These are phyloP conservation scores for Natator depressus DNA, from an alignment of 2,113 vertebrate species.

Conservation along the genomic window DNA sequence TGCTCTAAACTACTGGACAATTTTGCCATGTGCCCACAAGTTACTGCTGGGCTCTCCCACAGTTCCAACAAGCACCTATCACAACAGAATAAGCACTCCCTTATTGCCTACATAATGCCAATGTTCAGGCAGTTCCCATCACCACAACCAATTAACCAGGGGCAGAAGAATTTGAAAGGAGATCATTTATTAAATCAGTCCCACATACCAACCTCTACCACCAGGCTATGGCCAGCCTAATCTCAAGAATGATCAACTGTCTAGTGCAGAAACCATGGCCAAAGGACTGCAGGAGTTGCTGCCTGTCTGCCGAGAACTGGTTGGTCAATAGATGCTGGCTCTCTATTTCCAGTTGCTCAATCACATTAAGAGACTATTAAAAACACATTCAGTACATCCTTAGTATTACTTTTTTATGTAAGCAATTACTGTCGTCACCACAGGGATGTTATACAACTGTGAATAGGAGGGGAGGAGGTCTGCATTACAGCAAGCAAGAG, in stretches of 20 bases:
- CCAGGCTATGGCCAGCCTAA: neutral
- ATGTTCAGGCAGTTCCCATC: too few relatives aligned
- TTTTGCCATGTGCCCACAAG: neutral
- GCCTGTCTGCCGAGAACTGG: rapidly evolving
- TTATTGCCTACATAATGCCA: neutral
- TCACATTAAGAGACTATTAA: slow-evolving; percentile 69
- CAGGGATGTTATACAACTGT: slow-evolving; percentile 62
- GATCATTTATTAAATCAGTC: neutral
- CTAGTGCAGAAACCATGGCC: neutral
- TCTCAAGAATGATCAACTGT: neutral
- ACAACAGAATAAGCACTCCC: neutral
- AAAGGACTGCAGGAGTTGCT: neutral
- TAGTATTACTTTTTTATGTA: slow-evolving; percentile 66
- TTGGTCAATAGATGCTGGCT: slow-evolving; percentile 29
- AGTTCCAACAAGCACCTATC: neutral
- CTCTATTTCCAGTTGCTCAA: neutral
- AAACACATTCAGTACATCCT: slow-evolving; percentile 67
- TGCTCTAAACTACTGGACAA: neutral
- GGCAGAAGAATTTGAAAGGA: neutral
- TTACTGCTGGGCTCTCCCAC: neutral
- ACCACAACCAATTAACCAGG: neutral
- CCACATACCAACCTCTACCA: neutral
- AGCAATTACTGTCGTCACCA: slow-evolving; percentile 66
- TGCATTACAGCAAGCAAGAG: slow-evolving; percentile 65
- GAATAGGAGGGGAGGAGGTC: slow-evolving; percentile 37